phyloP scores from a whole-genome alignment of 1,140 invertebrate genomes.

The Lordiphosa clarofinis region DNA sequence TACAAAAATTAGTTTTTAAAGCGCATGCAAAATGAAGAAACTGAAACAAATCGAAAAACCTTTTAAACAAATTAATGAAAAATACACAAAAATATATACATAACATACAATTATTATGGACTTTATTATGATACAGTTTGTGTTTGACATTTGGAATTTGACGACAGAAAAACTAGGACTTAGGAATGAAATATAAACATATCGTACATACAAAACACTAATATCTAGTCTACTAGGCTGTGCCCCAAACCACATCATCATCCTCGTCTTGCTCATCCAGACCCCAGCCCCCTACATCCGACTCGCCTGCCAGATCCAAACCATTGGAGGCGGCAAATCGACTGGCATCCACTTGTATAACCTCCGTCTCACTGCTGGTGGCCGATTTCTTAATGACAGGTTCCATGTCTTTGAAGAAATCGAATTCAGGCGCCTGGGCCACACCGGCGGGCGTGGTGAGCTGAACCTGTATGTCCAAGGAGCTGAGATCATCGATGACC shows the following conservation, averaged over 20 bases:
- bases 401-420: constrained; percentile 92
- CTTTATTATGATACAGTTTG: constrained; percentile 28
- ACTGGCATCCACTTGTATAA: constrained; percentile 43
- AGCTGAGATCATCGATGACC: constrained; percentile 84
- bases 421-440: constrained; percentile 82
- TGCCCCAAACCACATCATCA: constrained; percentile 46
- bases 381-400: constrained; percentile 87
- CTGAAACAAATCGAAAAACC: constrained; percentile 45
- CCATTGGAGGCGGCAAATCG: constrained; percentile 50
- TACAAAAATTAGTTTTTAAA: constrained; percentile 60
- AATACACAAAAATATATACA: constrained; percentile 55
- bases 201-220: background rate
- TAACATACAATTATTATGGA: constrained; percentile 38
- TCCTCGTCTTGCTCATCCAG: constrained; percentile 59
- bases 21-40: constrained; percentile 34
- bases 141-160: background rate
- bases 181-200: constrained; percentile 7
- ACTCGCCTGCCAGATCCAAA: constrained; percentile 19
- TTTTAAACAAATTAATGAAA: constrained; percentile 32
- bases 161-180: constrained; percentile 3
- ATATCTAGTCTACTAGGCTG: background rate
- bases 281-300: constrained; percentile 52
- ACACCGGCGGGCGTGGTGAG: constrained; percentile 76
- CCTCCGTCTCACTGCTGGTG: constrained; percentile 10
- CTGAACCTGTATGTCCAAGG: constrained; percentile 88